These are phyloP conservation scores for Actinemys pallida DNA, from an alignment of 2,113 vertebrate genomes.

Conservation along the genomic window DNA sequence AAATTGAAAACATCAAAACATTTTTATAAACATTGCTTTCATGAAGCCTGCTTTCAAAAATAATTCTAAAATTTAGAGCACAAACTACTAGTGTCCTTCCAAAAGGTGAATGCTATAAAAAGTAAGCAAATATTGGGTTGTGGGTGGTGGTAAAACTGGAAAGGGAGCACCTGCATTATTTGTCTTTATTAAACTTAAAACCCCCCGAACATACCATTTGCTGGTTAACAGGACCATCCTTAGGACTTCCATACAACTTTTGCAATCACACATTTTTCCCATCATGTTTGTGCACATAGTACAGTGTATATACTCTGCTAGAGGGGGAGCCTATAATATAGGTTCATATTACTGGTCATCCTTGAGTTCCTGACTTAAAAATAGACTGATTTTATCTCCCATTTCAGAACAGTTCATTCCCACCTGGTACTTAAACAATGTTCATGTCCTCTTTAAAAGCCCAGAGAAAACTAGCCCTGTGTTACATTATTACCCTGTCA, in stretches of 20 bases:
- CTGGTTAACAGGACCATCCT: not conserved
- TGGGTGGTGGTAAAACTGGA: not conserved
- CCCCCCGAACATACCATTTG: not conserved
- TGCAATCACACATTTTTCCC: not conserved
- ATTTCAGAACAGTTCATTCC: not conserved
- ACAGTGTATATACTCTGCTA: too few species aligned
- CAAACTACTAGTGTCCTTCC: not conserved
- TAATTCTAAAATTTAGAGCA: not conserved
- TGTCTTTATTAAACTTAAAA: constrained; percentile 33
- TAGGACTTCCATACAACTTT: accelerated
- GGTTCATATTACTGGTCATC: not conserved
- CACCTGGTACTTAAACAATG: not conserved
- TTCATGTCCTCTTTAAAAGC: not conserved
- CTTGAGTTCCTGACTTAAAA: not conserved
- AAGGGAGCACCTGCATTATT: too few species aligned
- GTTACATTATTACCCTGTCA: not conserved
- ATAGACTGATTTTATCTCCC: not conserved
- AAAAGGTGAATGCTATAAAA: not conserved
- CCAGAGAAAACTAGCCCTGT: not conserved
- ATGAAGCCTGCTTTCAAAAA: not conserved
- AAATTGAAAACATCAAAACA: not conserved
- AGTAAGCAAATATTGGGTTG: not conserved
- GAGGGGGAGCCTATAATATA: not conserved
- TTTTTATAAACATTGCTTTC: not conserved
- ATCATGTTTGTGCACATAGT: not conserved